Base-by-base conservation (phyloP, 2,113 vertebrate species). In the Bombycilla garrulus region DNA sequence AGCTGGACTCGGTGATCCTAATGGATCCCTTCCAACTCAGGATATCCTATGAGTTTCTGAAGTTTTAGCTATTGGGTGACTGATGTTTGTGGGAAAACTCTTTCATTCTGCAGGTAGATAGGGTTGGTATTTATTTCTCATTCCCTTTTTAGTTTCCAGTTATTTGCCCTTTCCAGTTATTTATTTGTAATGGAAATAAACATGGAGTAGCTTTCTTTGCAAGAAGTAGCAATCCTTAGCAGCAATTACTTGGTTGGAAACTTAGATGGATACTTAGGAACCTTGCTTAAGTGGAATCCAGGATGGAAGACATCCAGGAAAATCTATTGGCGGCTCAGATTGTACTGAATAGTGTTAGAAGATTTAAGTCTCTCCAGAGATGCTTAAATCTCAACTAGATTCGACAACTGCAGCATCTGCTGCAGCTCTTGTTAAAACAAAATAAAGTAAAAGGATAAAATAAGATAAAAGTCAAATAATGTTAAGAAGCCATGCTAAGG, bases 351-450 rank as follows among this genome's bases (percentile, higher is more conserved):
- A 92, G 95, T 91, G 95, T 93, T 95, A 96, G 70, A 97, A 91
- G 95, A 97, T 97, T 96, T 97, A 96, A 96, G 67, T 95, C 64
- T 96, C 97, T 97, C 96, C 78, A 95, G 95, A 96, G 96, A 95
- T 84, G 24, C 71, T 93, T 97, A 97, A 96, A 94, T 95, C 89
- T 93, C 88, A 88, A 51, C 66, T 87, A 76, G 87, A 87, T 93
- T 91, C 26, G 0, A 69, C 77, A 90, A 88, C 64, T 35, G 36
- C 86, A 93, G 74, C 79, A 90, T 95, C 87, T 96, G 88, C 70
- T 92, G 71, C 48, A 78, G 45, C 38, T 86, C 64, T 89, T 83
- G 48, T 51, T 88, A 51, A 92, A 83, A 47, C 33, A 71, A 91
- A 74, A 66, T 10, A 18, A 66, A 72, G 53, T 60, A 21, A n/a